These are phyloP conservation scores for Atractosteus spatula DNA, from an alignment of 2,113 vertebrate species.

Conservation along the genomic window DNA sequence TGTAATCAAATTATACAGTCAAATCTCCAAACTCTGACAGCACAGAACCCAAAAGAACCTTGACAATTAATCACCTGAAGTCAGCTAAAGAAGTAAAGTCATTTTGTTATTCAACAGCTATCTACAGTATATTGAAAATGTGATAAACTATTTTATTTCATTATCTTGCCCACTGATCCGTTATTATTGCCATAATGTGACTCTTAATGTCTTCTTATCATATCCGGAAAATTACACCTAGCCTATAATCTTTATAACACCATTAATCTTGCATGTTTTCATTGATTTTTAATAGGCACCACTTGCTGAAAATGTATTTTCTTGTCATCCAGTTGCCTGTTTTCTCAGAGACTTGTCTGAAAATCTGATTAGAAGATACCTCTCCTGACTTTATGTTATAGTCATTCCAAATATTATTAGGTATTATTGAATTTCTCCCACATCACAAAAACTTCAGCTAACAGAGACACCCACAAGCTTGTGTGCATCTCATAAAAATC, in stretches of 20 bases:
- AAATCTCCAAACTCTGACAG: not conserved
- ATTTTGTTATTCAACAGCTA: conserved; percentile 18
- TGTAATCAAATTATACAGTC: conserved; percentile 7
- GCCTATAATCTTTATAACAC: conserved; percentile 13
- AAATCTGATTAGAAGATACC: conserved; percentile 19
- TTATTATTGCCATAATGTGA: conserved; percentile 13
- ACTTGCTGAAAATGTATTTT: conserved; percentile 9
- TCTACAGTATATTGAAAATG: conserved; percentile 12
- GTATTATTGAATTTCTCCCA: conserved; percentile 11
- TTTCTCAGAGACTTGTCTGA: conserved; percentile 6
- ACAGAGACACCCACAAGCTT: too few relatives aligned
- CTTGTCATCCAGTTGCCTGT: not conserved
- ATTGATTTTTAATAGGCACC: conserved; percentile 22
- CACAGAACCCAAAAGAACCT: not conserved
- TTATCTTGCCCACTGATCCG: conserved; percentile 10
- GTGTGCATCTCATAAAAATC: too few relatives aligned
- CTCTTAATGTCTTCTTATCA: conserved; percentile 23
- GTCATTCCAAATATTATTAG: conserved; percentile 20
- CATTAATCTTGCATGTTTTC: conserved; percentile 17
- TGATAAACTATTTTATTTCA: conserved; percentile 19
- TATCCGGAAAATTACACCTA: conserved; percentile 22
- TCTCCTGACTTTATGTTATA: conserved; percentile 20
- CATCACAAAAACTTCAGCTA: not conserved
- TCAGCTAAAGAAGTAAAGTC: not conserved
- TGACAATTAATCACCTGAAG: conserved; percentile 5